Evolutionary conservation across 2,113 vertebrate species (phyloP), one percentile per base, ranked within the genome.

Genomic region (Elgaria multicarinata): DNA sequence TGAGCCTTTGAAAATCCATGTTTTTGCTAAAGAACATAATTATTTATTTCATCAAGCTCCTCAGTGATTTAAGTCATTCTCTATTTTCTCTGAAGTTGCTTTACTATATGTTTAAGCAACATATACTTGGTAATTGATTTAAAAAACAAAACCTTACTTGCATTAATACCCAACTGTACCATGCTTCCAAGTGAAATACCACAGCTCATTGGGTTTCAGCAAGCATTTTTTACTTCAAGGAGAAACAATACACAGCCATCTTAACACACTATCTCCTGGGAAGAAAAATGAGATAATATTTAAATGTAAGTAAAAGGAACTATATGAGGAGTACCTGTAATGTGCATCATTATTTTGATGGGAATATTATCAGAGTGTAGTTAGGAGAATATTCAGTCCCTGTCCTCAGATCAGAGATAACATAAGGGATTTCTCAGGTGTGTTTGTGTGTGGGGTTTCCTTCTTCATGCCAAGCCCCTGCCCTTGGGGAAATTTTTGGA

Each of bases 11-110:
- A 2, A 87, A n/a, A 39, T 76, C 6, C 84, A 53, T 31, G 0
- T 50, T 66, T 83, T 64, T 71, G 2, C 53, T 26, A 31, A 44
- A 39, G 10, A 36, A 83, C 8, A 72, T 22, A 87, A 10, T 66
- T 77, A 20, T 83, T 92, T 89, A 72, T 88, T 85, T 74, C 64
- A 90, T 90, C 36, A 36, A 72, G 18, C 44, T 91, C n/a, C 90
- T 89, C 44, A 86, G 28, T 80, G 75, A 86, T 42, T 72, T 91
- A 71, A 83, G 18, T 64, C 0, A 46, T 36, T 80, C 44, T 33
- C 33, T 81, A 36, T 80, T 86, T 72, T 20, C 24, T 0, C 71
- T 89, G 89, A 58, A 86, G 83, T 46, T 87, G 1, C 75, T 92
- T 87, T 81, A 6, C 36, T 58, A 36, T 86, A 42, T 58, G 24